phyloP scores from a whole-genome alignment of 2,888 invertebrate genomes.

The Pyrochroa serraticornis region DNA sequence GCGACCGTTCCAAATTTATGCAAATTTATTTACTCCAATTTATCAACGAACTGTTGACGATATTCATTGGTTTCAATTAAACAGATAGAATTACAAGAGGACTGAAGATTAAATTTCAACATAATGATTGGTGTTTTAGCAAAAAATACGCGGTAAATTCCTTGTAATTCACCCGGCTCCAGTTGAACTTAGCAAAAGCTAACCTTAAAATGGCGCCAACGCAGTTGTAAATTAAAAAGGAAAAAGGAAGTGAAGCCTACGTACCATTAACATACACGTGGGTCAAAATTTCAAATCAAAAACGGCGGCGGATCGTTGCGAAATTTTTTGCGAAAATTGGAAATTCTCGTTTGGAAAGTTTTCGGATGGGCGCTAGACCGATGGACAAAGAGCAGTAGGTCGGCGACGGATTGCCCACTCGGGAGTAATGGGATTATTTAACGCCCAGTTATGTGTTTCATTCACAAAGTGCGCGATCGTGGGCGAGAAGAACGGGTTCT shows the following conservation, averaged over 20 bases:
- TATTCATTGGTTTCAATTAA: too few relatives aligned
- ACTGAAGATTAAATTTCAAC: too few relatives aligned
- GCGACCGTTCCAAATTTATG: neutral
- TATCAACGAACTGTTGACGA: too few relatives aligned
- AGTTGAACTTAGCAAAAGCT: neutral
- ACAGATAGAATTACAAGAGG: too few relatives aligned
- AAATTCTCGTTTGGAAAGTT: neutral
- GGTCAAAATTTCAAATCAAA: neutral
- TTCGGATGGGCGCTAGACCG: constrained; percentile 6
- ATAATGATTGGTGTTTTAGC: too few relatives aligned
- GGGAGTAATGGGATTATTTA: constrained; percentile 40
- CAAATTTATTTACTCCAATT: neutral
- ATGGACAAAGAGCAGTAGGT: constrained; percentile 24
- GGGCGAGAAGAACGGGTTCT: constrained; percentile 44
- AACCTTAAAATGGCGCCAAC: constrained; percentile 24
- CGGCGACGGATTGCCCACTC: constrained; percentile 18
- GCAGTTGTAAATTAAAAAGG: constrained; percentile 26
- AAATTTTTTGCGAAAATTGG: too few relatives aligned
- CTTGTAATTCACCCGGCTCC: neutral
- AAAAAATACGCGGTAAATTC: too few relatives aligned
- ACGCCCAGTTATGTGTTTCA: constrained; percentile 46
- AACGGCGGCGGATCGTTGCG: too few relatives aligned
- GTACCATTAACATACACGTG: constrained; percentile 7
- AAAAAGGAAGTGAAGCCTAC: constrained; percentile 31
- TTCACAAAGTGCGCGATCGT: constrained; percentile 45